phyloP scores from a whole-genome alignment of 2,888 invertebrate species.

The Drosophila vallismaia region DNA sequence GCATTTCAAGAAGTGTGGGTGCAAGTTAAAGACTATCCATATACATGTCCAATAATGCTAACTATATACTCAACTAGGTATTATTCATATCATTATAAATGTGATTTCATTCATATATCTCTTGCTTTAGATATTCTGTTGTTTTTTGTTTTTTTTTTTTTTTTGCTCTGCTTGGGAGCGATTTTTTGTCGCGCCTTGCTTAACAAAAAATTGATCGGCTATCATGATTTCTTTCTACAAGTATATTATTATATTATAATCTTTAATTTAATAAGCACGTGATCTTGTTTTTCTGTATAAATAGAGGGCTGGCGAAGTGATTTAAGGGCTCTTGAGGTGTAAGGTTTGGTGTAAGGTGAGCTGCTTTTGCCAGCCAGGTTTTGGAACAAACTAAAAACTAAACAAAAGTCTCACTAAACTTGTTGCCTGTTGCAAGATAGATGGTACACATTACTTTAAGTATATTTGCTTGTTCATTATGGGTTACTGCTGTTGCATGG shows the following conservation, averaged over 20 bases:
- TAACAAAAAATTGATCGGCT: constrained; percentile 55
- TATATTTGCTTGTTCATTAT: constrained; percentile 33
- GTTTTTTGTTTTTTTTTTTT: neutral
- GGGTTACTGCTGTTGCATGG: constrained; percentile 16
- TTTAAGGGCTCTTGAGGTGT: constrained; percentile 2
- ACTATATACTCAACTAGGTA: constrained; percentile 57
- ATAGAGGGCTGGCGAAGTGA: constrained; percentile 35
- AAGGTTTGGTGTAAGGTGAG: constrained; percentile 17
- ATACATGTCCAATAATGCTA: constrained; percentile 74
- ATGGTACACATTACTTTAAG: constrained; percentile 48
- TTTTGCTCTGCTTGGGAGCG: constrained; percentile 47
- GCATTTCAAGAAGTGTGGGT: constrained; percentile 20
- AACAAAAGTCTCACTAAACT: constrained; percentile 58
- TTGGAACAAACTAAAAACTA: constrained; percentile 59
- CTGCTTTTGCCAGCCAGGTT: constrained; percentile 25
- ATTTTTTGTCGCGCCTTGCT: constrained; percentile 42
- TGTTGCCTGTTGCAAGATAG: constrained; percentile 31
- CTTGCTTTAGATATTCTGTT: constrained; percentile 6
- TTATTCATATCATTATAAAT: constrained; percentile 43
- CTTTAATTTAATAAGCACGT: constrained; percentile 51
- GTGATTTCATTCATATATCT: constrained; percentile 18
- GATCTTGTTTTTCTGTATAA: constrained; percentile 44
- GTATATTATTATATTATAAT: constrained; percentile 38
- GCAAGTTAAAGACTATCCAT: constrained; percentile 54
- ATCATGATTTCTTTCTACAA: constrained; percentile 24